Conservation (phyloP, 2,888 invertebrate species). For the Bedellia somnulentella region DNA sequence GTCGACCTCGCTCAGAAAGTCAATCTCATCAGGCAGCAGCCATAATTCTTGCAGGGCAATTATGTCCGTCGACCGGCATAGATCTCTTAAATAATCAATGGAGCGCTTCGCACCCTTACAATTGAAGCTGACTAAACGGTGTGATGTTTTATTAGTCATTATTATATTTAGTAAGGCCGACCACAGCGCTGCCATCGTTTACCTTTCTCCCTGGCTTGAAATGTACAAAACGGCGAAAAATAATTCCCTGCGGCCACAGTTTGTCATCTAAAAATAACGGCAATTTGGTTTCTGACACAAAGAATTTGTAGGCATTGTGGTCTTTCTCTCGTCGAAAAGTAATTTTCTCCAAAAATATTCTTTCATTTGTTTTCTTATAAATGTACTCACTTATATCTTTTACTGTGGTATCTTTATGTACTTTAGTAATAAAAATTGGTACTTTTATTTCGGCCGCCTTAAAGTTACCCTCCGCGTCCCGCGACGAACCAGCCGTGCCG, state of each 20-base stretch:
- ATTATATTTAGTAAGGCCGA: no score
- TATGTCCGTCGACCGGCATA: no score
- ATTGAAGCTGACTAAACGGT: no score
- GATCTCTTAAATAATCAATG: no score
- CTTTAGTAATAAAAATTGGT: constrained; percentile 2
- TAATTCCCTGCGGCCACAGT: constrained; percentile 1
- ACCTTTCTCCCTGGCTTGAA: no score
- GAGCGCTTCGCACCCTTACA: no score
- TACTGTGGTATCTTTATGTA: not conserved
- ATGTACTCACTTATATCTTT: constrained; percentile 1
- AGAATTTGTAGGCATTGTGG: constrained; percentile 1
- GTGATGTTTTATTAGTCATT: no score
- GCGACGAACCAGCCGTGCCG: not conserved
- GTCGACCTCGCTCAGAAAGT: no score
- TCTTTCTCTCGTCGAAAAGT: not conserved
- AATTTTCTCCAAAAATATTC: not conserved
- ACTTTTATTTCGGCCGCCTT: not conserved
- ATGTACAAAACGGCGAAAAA: not conserved
- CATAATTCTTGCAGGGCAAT: no score
- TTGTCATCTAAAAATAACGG: not conserved
- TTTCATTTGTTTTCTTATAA: not conserved
- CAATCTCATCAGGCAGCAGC: no score
- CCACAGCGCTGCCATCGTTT: no score
- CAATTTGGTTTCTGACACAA: not conserved
- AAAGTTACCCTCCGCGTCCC: not conserved